Evolutionary conservation across 1,140 invertebrate species (phyloP), one percentile per base, ranked within the genome.

Genomic region (Anthonomus grandis): DNA sequence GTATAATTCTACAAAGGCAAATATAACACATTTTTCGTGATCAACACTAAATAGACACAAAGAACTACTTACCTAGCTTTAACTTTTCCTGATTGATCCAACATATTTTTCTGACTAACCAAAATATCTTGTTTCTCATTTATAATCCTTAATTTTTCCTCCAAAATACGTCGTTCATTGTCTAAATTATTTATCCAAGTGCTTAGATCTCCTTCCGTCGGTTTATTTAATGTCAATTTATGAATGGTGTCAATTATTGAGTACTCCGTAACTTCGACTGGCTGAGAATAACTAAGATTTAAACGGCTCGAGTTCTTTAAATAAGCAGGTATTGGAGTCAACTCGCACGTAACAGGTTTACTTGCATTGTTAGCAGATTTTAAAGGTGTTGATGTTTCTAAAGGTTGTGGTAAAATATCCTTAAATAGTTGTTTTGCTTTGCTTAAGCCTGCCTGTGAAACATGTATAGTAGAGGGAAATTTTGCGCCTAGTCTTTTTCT

Each of bases 371-470:
- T 17, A 22, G 62, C 37, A 8, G 37, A 36, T 39, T 44, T 47
- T 13, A 52, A 8, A 19, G 50, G 50, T 6, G 55, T 50, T 10
- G 53, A 60, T 13, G 55, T 54, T 23, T 44, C 6, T 18, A 24
- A 27, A n/a, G 41, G 47, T 57, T 47, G 54, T 18, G 17, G 6
- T 9, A 53, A 36, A n/a, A 59, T 25, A 23, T 67, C 63, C 1
- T 66, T 56, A 57, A 71, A 72, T 31, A 71, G 17, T 2, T 58
- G 25, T 54, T 55, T 62, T 0, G 65, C 63, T 23, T 23, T 62
- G 4, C 61, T 58, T 8, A 65, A 31, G 12, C 34, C 48, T n/a
- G 21, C 38, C 34, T 52, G 25, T 34, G 56, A 50, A 9, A 67
- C 47, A 38, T 52, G 24, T 12, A 58, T 48, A 19, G 54, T 46